A percentile compares a stretch with the other conserved stretches of the same genome.
Conservation (phyloP, 2,888 invertebrate genomes). For the Phorcus lineatus region DNA sequence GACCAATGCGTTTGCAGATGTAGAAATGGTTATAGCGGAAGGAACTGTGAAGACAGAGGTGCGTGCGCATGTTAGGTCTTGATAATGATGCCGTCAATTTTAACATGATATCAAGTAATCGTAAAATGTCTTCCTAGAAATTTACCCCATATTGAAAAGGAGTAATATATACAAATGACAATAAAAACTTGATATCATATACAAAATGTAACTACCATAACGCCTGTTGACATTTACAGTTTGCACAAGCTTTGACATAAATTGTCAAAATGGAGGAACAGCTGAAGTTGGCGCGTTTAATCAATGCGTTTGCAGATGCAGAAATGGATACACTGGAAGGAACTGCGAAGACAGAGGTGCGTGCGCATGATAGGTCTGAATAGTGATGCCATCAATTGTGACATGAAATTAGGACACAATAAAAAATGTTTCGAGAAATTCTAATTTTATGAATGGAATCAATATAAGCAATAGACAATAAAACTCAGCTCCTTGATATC, state of each 20-base stretch:
- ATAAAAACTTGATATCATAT: too few species aligned
- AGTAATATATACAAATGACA: too few species aligned
- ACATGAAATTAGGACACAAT: too few species aligned
- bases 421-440: too few species aligned
- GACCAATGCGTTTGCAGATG: background rate
- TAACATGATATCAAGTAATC: too few species aligned
- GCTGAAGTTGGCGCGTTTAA: background rate
- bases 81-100: too few species aligned
- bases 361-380: background rate
- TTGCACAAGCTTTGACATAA: background rate
- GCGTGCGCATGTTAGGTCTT: background rate
- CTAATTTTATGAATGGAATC: too few species aligned
- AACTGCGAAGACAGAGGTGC: background rate
- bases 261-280: conserved; percentile 11
- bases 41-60: background rate
- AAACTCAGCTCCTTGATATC: too few species aligned
- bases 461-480: too few species aligned
- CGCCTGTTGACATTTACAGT: background rate
- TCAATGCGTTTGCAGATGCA: background rate
- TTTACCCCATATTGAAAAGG: too few species aligned
- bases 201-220: too few species aligned
- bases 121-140: too few species aligned
- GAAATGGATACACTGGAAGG: background rate
- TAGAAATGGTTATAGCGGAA: background rate
- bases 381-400: background rate